phyloP scores from a whole-genome alignment of 2,797 vertebrate genomes.

The Darevskia mixta region DNA sequence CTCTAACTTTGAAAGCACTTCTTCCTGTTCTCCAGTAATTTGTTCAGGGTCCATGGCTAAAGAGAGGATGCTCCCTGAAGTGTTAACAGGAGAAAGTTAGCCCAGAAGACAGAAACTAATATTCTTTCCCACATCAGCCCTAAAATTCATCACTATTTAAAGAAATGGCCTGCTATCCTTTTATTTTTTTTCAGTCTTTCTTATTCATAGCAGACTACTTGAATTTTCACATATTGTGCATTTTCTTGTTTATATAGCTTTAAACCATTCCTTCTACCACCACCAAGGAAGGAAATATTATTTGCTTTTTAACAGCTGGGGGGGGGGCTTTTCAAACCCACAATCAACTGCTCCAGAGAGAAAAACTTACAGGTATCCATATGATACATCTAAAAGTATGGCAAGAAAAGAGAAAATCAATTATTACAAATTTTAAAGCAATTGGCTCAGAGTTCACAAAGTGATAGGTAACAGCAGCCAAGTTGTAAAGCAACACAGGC shows the following conservation, averaged over 20 bases:
- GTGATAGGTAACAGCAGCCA: neutral
- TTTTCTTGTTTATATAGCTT: neutral
- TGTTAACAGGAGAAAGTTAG: conserved; percentile 40
- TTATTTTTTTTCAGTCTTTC: neutral
- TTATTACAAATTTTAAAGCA: conserved; percentile 8
- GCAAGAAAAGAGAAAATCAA: neutral
- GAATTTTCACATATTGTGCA: neutral
- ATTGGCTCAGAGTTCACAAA: conserved; percentile 8
- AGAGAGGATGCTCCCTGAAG: conserved; percentile 87
- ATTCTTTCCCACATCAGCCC: neutral
- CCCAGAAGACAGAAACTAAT: neutral
- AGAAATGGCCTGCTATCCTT: neutral
- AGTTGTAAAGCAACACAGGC: neutral
- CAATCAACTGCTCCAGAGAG: neutral
- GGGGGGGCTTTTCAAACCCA: neutral
- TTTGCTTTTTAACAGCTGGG: neutral
- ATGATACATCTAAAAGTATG: conserved; percentile 1
- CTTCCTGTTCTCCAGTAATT: conserved; percentile 82
- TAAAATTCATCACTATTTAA: neutral
- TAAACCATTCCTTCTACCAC: neutral
- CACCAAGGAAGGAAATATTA: neutral
- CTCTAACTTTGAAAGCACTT: conserved; percentile 82
- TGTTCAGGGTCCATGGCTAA: conserved; percentile 80
- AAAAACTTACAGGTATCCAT: neutral
- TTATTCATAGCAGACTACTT: neutral